Percentiles rank a stretch among this genome's conserved stretches.
These are phyloP conservation scores for Chloropsis hardwickii DNA, from an alignment of 2,113 vertebrate genomes.

Conservation along the genomic window DNA sequence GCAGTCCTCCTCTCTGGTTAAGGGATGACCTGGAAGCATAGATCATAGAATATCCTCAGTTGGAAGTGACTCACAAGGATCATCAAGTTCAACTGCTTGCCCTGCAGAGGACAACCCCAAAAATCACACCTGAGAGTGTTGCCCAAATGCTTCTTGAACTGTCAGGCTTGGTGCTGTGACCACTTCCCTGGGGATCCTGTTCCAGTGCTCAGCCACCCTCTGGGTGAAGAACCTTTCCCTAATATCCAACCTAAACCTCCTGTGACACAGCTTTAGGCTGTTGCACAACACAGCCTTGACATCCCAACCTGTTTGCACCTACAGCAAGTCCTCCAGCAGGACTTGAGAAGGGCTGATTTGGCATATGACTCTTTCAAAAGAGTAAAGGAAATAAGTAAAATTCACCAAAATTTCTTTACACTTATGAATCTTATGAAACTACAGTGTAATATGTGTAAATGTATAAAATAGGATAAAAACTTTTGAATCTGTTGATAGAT, in stretches of 20 bases:
- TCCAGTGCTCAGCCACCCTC: not conserved
- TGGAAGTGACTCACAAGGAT: not conserved
- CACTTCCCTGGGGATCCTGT: not conserved
- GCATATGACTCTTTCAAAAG: not conserved
- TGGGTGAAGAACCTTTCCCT: not conserved
- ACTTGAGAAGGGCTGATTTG: not conserved
- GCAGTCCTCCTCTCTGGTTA: not conserved
- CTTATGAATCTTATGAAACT: not conserved
- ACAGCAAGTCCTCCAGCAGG: not conserved
- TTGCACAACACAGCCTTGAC: not conserved
- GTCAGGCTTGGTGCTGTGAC: not conserved
- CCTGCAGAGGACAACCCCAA: not conserved
- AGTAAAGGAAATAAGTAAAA: not conserved
- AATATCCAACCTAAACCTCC: not conserved
- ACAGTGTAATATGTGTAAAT: not conserved
- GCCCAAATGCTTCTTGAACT: not conserved
- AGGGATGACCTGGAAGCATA: not conserved
- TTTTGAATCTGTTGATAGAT: not conserved
- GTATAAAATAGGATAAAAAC: not conserved
- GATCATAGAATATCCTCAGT: not conserved
- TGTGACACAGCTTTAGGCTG: not conserved
- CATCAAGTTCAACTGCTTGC: accelerated
- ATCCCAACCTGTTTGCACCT: not conserved
- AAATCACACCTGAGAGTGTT: not conserved
- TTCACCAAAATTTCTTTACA: not conserved